Evolutionary conservation across 2,797 vertebrate species (phyloP).

Genomic region (Fundulus diaphanus): DNA sequence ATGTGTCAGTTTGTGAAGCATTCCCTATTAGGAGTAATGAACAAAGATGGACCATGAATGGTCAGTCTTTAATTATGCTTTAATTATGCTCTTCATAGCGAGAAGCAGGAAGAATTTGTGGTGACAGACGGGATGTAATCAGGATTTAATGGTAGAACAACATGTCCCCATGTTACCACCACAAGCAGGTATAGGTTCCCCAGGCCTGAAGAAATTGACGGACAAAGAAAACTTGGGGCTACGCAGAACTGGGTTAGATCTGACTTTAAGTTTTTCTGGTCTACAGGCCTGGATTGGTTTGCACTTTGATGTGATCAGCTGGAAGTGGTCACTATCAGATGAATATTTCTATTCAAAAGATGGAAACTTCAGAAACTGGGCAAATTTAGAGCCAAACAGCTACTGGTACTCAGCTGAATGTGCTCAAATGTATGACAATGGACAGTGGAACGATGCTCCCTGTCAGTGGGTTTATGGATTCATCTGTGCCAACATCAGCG

Average conservation of each 20-base stretch:
- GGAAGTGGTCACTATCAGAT: conserved; percentile 54
- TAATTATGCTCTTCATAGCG: background rate
- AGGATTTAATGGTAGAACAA: background rate
- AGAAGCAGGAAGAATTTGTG: background rate
- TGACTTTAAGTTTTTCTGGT: background rate
- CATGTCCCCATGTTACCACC: background rate
- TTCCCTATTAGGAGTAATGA: background rate
- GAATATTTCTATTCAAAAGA: conserved; percentile 13
- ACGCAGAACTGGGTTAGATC: background rate
- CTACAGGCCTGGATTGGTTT: conserved; percentile 51
- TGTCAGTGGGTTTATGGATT: rapidly evolving
- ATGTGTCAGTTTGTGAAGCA: background rate
- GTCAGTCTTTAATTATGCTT: no score
- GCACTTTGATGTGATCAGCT: conserved; percentile 32
- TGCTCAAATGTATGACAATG: rapidly evolving
- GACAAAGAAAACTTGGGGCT: background rate
- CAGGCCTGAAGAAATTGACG: background rate
- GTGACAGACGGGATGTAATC: background rate
- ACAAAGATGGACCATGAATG: background rate
- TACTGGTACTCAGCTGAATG: rapidly evolving
- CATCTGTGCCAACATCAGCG: conserved; percentile 37
- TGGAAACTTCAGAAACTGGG: conserved; percentile 11
- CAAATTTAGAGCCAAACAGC: rapidly evolving
- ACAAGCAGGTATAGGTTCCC: background rate
- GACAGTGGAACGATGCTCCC: background rate